phyloP scores from a whole-genome alignment of 1,140 invertebrate species.

The Babylonia areolata region DNA sequence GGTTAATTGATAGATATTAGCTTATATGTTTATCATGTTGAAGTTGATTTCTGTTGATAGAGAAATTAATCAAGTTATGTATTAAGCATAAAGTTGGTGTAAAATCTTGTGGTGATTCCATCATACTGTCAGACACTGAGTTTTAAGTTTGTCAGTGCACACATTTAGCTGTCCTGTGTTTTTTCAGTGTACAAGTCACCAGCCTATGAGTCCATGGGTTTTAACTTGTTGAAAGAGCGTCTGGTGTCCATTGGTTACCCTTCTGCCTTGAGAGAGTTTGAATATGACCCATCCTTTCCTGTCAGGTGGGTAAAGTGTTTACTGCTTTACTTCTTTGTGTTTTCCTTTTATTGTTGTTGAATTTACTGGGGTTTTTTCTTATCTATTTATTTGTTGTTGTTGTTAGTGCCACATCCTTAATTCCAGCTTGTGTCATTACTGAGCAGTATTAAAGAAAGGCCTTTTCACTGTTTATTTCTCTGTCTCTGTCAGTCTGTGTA shows the following conservation, averaged over 20 bases:
- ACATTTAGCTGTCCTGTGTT: conserved; percentile 6
- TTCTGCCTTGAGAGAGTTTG: conserved; percentile 91
- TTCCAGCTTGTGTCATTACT: too few relatives aligned
- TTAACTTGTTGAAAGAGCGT: conserved; percentile 93
- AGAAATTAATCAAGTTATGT: too few relatives aligned
- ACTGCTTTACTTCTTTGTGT: neutral
- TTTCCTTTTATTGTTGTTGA: neutral
- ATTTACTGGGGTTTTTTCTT: neutral
- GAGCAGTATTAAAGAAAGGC: too few relatives aligned
- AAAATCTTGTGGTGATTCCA: too few relatives aligned
- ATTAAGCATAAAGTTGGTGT: too few relatives aligned
- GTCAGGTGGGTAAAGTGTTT: conserved; percentile 82
- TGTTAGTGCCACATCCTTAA: neutral
- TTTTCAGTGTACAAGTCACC: conserved; percentile 73
- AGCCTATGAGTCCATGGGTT: conserved; percentile 89
- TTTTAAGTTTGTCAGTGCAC: neutral
- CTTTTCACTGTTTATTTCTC: too few relatives aligned
- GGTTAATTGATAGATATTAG: too few relatives aligned
- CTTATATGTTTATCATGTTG: too few relatives aligned
- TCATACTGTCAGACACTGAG: too few relatives aligned
- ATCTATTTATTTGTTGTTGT: neutral
- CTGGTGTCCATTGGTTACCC: conserved; percentile 96
- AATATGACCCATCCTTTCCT: conserved; percentile 98
- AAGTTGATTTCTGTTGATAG: too few relatives aligned
- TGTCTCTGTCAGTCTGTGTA: too few relatives aligned